These are phyloP conservation scores for Scomber japonicus DNA, from an alignment of 2,113 vertebrate species.

Conservation along the genomic window DNA sequence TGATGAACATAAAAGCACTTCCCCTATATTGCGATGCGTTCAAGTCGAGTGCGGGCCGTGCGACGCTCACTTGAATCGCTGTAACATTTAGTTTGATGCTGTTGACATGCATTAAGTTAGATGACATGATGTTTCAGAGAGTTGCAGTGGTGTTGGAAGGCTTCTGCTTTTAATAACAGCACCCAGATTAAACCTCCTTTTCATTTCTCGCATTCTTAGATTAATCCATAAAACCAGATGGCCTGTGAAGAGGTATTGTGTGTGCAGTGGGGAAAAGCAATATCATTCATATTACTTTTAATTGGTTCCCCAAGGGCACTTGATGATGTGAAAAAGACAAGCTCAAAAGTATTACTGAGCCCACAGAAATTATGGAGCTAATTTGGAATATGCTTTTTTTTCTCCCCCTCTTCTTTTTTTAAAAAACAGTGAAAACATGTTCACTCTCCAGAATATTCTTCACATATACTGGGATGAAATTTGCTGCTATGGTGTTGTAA, in stretches of 20 bases:
- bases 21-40: background rate
- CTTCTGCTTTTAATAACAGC: conserved; percentile 66
- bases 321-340: conserved; percentile 67
- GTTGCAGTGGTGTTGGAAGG: conserved; percentile 30
- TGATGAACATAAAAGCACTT: background rate
- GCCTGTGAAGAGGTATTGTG: conserved; percentile 73
- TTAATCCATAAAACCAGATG: conserved; percentile 81
- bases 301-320: conserved; percentile 81
- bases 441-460: background rate
- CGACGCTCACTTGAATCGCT: background rate
- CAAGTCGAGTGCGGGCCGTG: no score
- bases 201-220: conserved; percentile 76
- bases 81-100: conserved; percentile 6
- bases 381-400: conserved; percentile 43
- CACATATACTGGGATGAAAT: background rate
- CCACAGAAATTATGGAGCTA: conserved; percentile 52
- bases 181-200: conserved; percentile 76
- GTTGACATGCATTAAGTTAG: conserved; percentile 1
- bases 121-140: conserved; percentile 29
- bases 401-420: background rate
- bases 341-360: conserved; percentile 65
- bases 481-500: background rate
- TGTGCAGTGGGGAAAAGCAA: conserved; percentile 64
- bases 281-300: conserved; percentile 84
- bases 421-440: conserved; percentile 18